phyloP scores from a whole-genome alignment of 2,797 vertebrate species.

The Coregonus ussuriensis region DNA sequence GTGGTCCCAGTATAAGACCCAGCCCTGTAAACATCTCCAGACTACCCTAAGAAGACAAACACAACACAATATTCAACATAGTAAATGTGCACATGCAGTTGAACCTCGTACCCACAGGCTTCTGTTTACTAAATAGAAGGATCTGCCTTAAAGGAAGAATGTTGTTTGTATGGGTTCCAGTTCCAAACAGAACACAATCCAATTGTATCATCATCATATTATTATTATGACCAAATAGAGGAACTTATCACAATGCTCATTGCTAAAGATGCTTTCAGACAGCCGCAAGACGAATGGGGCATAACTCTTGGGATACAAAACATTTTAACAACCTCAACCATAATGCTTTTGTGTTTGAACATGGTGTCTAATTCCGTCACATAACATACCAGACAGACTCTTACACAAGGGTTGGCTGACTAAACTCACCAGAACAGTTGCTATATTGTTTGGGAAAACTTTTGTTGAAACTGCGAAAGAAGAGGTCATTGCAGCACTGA shows the following conservation, averaged over 20 bases:
- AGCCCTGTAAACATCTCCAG: constrained; percentile 93
- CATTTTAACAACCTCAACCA: constrained; percentile 34
- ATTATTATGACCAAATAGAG: background rate
- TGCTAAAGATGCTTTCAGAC: background rate
- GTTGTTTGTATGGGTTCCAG: background rate
- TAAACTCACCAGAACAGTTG: constrained; percentile 89
- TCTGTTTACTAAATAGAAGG: background rate
- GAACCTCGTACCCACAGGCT: background rate
- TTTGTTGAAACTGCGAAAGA: constrained; percentile 86
- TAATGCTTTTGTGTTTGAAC: constrained; percentile 44
- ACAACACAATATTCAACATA: background rate
- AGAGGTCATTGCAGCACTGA: constrained; percentile 85
- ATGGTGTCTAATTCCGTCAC: constrained; percentile 32
- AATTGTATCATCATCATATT: constrained; percentile 1
- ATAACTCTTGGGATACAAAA: constrained; percentile 9
- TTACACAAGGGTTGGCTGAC: constrained; percentile 27
- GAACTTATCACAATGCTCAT: background rate
- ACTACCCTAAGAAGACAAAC: constrained; percentile 77
- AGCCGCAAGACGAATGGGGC: background rate
- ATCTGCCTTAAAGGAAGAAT: no score
- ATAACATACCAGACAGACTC: constrained; percentile 39
- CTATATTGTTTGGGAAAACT: constrained; percentile 90
- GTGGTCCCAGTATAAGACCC: constrained; percentile 89
- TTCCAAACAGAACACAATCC: background rate
- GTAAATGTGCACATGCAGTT: constrained; percentile 2